Conservation (phyloP, 2,888 invertebrate species). For the Polyommatus iphigenia region DNA sequence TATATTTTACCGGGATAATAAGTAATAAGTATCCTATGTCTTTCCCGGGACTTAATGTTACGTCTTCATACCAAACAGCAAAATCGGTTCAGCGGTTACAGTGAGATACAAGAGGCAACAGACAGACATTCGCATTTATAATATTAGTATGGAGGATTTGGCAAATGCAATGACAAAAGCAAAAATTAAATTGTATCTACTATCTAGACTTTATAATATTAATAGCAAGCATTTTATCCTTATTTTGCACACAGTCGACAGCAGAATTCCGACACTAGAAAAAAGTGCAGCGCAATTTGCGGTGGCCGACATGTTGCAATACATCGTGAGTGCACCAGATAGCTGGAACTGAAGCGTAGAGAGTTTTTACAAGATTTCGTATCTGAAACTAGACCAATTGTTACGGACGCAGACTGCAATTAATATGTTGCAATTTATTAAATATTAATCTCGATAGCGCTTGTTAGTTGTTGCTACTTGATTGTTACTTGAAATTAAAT, state of each 20-base stretch:
- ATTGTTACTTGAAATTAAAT: background rate
- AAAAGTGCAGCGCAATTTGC: background rate
- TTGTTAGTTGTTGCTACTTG: background rate
- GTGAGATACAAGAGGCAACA: too few relatives aligned
- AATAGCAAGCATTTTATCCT: too few relatives aligned
- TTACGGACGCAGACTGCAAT: slow-evolving; percentile 20
- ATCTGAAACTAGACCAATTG: slow-evolving; percentile 27
- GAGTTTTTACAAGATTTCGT: slow-evolving; percentile 16
- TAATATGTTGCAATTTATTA: slow-evolving; percentile 9
- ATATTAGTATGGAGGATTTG: too few relatives aligned
- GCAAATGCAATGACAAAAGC: too few relatives aligned
- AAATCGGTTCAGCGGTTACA: too few relatives aligned
- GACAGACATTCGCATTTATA: too few relatives aligned
- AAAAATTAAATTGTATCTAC: too few relatives aligned
- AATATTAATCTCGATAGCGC: background rate
- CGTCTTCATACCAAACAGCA: too few relatives aligned
- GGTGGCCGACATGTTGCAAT: background rate
- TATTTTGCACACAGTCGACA: background rate
- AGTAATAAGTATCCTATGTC: too few relatives aligned
- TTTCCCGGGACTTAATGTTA: too few relatives aligned
- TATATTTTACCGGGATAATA: too few relatives aligned
- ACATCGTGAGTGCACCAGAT: slow-evolving; percentile 22
- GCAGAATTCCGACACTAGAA: background rate
- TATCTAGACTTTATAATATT: too few relatives aligned
- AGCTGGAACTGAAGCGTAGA: slow-evolving; percentile 19